Conservation (phyloP, 1,140 invertebrate genomes). For the Drosophila mauritiana region DNA sequence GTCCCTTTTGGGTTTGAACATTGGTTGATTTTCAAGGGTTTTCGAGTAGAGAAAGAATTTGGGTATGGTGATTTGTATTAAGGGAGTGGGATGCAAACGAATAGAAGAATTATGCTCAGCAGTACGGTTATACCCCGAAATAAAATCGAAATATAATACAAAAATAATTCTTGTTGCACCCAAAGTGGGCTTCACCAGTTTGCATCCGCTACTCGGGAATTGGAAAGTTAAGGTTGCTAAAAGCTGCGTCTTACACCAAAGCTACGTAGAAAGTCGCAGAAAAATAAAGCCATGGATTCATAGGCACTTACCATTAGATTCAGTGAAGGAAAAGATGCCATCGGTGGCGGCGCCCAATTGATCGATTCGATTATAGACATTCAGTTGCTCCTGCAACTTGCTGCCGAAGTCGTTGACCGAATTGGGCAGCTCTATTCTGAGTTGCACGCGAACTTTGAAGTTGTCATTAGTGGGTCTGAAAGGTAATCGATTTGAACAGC, state of each 20-base stretch:
- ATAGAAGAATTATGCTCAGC: not conserved
- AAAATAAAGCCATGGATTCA: conserved; percentile 5
- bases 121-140: no score
- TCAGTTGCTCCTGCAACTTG: conserved; percentile 49
- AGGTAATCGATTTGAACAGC: not conserved
- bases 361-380: conserved; percentile 33
- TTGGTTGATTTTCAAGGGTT: not conserved
- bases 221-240: not conserved
- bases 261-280: conserved; percentile 6
- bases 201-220: not conserved
- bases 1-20: not conserved
- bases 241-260: conserved; percentile 27
- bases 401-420: conserved; percentile 46
- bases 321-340: conserved; percentile 44
- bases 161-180: not conserved
- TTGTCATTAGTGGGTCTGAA: conserved; percentile 57
- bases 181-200: not conserved
- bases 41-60: conserved; percentile 14
- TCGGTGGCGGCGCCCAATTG: conserved; percentile 52
- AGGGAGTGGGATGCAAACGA: not conserved
- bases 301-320: conserved; percentile 65
- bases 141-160: no score
- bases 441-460: conserved; percentile 54
- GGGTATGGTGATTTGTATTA: not conserved
- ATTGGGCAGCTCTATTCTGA: conserved; percentile 63